A percentile compares a stretch with the other conserved stretches of the same genome.
These are phyloP conservation scores for Platichthys stellatus DNA, from an alignment of 2,113 vertebrate species.

Conservation along the genomic window DNA sequence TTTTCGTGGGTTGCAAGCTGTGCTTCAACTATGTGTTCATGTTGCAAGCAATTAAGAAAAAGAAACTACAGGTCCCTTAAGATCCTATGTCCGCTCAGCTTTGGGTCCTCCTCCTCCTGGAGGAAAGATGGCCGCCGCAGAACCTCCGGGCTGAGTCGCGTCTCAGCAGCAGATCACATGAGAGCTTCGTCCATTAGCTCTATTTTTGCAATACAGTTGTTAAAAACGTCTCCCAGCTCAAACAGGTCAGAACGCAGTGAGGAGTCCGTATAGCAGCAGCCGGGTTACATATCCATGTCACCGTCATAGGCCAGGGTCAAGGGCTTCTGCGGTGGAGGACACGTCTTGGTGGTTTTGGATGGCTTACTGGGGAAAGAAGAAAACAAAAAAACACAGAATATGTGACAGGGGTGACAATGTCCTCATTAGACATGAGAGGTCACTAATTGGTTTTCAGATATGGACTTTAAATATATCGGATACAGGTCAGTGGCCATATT, in stretches of 20 bases:
- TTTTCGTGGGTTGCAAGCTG: constrained; percentile 19
- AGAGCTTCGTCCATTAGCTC: not conserved
- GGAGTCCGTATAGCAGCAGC: constrained; percentile 33
- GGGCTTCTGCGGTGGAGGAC: constrained; percentile 93
- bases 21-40: constrained; percentile 35
- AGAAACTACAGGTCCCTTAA: constrained; percentile 44
- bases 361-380: constrained; percentile 85
- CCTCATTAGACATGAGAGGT: no score
- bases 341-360: constrained; percentile 85
- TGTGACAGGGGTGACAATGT: no score
- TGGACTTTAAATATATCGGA: no score
- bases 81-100: constrained; percentile 5
- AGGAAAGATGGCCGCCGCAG: constrained; percentile 18
- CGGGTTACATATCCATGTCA: constrained; percentile 93
- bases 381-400: constrained; percentile 11
- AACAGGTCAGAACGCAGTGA: constrained; percentile 17
- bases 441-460: no score
- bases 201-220: constrained; percentile 3
- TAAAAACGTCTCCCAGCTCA: constrained; percentile 2
- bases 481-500: no score
- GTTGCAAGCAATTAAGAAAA: constrained; percentile 50
- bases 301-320: constrained; percentile 95
- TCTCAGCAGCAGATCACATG: constrained; percentile 12
- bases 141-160: constrained; percentile 17
- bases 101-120: constrained; percentile 15